Evolutionary conservation across 2,888 invertebrate species (phyloP).

Genomic region (Pollenia amentaria): DNA sequence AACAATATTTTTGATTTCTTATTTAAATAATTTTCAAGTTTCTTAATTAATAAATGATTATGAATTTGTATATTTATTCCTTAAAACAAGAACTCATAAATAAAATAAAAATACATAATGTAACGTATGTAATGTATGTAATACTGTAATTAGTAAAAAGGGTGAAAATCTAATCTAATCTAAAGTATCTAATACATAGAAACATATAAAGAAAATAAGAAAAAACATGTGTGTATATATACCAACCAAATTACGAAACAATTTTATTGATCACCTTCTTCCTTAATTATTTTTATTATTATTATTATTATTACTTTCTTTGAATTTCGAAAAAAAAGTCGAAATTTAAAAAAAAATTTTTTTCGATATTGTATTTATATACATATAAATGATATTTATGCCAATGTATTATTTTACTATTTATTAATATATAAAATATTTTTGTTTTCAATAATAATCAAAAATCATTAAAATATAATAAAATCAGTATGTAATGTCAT

Average conservation of each 20-base stretch:
- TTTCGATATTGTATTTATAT: constrained; percentile 53
- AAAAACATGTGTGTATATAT: constrained; percentile 11
- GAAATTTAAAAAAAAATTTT: background rate
- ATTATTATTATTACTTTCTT: constrained; percentile 11
- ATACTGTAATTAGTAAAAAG: constrained; percentile 6
- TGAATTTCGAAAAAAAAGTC: constrained; percentile 9
- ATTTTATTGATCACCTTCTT: constrained; percentile 12
- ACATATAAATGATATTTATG: constrained; percentile 53
- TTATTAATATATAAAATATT: constrained; percentile 26
- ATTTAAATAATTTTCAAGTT: constrained; percentile 18
- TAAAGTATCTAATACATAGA: background rate
- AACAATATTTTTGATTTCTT: background rate
- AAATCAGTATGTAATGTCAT: background rate
- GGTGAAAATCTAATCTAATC: too few relatives aligned
- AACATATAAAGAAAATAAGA: background rate
- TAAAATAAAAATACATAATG: constrained; percentile 2
- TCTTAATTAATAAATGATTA: constrained; percentile 9
- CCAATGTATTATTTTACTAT: constrained; percentile 64
- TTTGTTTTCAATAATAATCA: constrained; percentile 54
- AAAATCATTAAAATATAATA: constrained; percentile 10
- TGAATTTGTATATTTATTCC: background rate
- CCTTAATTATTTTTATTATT: constrained; percentile 24
- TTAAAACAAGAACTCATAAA: background rate
- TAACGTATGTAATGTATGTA: constrained; percentile 27
- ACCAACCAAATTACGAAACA: background rate